Base-by-base conservation (phyloP, 2,888 invertebrate species). In the Folsomia manolachei region DNA sequence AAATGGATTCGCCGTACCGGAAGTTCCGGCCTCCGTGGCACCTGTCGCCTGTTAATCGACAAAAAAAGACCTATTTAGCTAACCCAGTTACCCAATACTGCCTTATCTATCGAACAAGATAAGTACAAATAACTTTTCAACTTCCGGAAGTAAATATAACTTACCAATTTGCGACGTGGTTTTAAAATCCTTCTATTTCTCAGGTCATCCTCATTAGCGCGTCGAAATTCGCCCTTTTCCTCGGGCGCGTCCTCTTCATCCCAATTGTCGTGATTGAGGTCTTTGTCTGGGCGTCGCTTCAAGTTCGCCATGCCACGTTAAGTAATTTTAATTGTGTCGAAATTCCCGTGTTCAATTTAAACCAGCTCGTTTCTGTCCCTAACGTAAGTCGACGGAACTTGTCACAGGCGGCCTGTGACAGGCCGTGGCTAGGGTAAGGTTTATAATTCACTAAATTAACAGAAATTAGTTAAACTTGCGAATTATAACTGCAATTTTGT, bases 261-360 rank as follows among this genome's bases (percentile, higher is more conserved):
- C 94, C 94, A 94, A 83, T 94, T 94, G 14, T 91, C 90, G 81
- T 91, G 91, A 84, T 91, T 93, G 77, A 95, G 84, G 71, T 93
- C 90, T 24, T 87, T 87, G 2, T 89, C 87, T 27, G 94, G 93
- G 80, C 86, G 84, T 76, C 95, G 88, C 85, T 95, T 67, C 25
- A 67, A 24, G 23, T 67, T 67, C 18, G 67, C 67, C 67, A 67
- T 67, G n/a, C n/a, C n/a, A n/a, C n/a, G n/a, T n/a, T n/a, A n/a
- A n/a, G n/a, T n/a, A n/a, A n/a, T n/a, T n/a, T n/a, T n/a, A n/a
- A n/a, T n/a, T n/a, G n/a, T n/a, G n/a, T n/a, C n/a, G n/a, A n/a
- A n/a, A n/a, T n/a, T n/a, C n/a, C n/a, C n/a, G n/a, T n/a, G n/a
- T n/a, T n/a, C n/a, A n/a, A n/a, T n/a, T n/a, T n/a, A n/a, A n/a